Evolutionary conservation across 1,140 invertebrate genomes (phyloP).

Genomic region (Drosophila ohnishii): DNA sequence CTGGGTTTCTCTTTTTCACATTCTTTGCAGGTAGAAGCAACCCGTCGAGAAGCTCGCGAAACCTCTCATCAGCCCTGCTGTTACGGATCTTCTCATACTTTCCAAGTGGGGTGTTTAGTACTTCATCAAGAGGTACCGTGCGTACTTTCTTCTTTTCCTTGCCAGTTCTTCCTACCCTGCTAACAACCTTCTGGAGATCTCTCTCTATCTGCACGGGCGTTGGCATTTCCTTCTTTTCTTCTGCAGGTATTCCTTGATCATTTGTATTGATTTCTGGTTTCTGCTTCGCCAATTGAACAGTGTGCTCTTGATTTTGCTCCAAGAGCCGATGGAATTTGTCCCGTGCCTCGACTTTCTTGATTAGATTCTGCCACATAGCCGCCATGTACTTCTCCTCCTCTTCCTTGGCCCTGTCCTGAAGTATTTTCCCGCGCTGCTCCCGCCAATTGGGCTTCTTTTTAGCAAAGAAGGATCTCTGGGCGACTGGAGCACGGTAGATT

Average conservation of each 20-base stretch:
- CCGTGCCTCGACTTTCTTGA: not conserved
- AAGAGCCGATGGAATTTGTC: not conserved
- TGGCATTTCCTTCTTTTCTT: not conserved
- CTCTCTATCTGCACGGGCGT: not conserved
- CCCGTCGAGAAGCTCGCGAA: not conserved
- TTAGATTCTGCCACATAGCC: not conserved
- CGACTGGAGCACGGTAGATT: not conserved
- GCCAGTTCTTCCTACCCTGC: not conserved
- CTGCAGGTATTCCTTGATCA: not conserved
- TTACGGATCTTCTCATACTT: not conserved
- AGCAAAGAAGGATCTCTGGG: too few species aligned
- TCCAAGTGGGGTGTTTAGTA: slow-evolving; percentile 1
- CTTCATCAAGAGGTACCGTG: not conserved
- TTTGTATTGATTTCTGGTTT: not conserved
- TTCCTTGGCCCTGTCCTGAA: not conserved
- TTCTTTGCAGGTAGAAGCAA: not conserved
- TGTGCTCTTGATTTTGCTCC: not conserved
- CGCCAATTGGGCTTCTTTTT: not conserved
- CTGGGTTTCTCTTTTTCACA: not conserved
- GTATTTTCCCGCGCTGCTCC: not conserved
- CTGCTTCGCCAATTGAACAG: not conserved
- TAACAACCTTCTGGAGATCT: not conserved
- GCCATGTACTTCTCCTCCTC: not conserved
- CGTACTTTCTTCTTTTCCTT: not conserved
- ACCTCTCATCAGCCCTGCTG: not conserved